Evolutionary conservation across 2,888 invertebrate species (phyloP).

Genomic region (Aricia artaxerxes): DNA sequence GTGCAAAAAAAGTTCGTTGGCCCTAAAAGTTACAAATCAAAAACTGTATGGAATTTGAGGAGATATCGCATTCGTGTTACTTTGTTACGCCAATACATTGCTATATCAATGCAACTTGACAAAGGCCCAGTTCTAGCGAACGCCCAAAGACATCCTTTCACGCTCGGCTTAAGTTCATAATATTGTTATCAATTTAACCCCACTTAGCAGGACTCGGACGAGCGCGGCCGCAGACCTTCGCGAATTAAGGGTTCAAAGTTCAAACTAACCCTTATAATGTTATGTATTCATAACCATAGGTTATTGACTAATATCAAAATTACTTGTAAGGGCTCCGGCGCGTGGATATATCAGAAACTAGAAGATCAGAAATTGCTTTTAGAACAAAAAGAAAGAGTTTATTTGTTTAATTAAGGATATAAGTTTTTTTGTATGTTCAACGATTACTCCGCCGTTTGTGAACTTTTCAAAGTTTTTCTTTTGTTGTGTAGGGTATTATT

Average conservation of each 20-base stretch:
- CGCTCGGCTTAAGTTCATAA: constrained; percentile 9
- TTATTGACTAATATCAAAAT: constrained; percentile 15
- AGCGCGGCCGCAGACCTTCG: constrained; percentile 17
- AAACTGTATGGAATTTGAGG: too few relatives aligned
- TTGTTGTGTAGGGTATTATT: too few relatives aligned
- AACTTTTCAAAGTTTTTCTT: too few relatives aligned
- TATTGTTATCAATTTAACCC: constrained; percentile 26
- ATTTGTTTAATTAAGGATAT: too few relatives aligned
- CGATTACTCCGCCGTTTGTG: neutral
- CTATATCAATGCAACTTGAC: neutral
- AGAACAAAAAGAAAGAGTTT: neutral
- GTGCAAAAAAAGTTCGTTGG: too few relatives aligned
- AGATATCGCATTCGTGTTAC: too few relatives aligned
- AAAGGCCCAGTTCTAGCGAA: neutral
- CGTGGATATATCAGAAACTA: neutral
- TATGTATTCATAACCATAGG: constrained; percentile 25
- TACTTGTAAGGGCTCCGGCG: neutral
- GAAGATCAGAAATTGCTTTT: neutral
- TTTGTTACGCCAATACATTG: neutral
- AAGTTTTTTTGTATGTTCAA: neutral
- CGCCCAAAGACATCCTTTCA: neutral
- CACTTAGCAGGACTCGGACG: constrained; percentile 19
- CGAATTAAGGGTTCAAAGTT: constrained; percentile 22
- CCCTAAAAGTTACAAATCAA: too few relatives aligned
- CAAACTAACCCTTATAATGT: constrained; percentile 24